Evolutionary conservation across 2,797 vertebrate genomes (phyloP).

Genomic region (Crocodylus rhombifer): DNA sequence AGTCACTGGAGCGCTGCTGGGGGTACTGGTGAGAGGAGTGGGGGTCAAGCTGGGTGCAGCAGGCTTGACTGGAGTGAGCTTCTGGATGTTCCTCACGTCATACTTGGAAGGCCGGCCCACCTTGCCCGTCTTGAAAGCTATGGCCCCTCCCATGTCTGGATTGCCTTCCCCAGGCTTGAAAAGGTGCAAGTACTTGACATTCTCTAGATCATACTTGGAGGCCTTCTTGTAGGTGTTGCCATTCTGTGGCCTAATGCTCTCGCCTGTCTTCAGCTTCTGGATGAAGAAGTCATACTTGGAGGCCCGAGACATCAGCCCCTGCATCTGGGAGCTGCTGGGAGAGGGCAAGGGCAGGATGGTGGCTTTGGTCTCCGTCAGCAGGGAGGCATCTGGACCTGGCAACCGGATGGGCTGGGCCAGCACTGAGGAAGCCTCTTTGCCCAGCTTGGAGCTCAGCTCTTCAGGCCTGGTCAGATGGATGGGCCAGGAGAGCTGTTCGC

Average conservation of each 20-base stretch:
- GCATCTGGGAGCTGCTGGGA: slow-evolving; percentile 89
- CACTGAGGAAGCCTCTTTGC: slow-evolving; percentile 81
- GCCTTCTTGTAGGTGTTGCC: slow-evolving; percentile 95
- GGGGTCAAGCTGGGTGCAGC: slow-evolving; percentile 88
- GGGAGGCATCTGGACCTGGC: slow-evolving; percentile 81
- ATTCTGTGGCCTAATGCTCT: slow-evolving; percentile 93
- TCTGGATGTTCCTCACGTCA: slow-evolving; percentile 95
- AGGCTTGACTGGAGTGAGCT: slow-evolving; percentile 91
- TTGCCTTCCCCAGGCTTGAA: slow-evolving; percentile 98
- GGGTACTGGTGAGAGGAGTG: slow-evolving; percentile 83
- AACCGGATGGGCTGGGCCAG: slow-evolving; percentile 83
- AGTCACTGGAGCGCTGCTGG: slow-evolving; percentile 82
- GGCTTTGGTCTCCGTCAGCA: slow-evolving; percentile 93
- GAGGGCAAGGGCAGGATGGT: slow-evolving; percentile 86
- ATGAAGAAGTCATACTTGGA: slow-evolving; percentile 99
- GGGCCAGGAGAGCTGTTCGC: slow-evolving; percentile 94
- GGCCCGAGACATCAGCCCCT: slow-evolving; percentile 90
- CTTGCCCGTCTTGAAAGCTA: slow-evolving; percentile 98
- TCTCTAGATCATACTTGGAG: slow-evolving; percentile 98
- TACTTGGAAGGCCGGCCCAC: slow-evolving; percentile 98
- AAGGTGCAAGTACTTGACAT: slow-evolving; percentile 97
- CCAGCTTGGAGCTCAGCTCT: slow-evolving; percentile 88
- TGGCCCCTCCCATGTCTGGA: slow-evolving; percentile 97
- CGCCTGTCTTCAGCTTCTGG: slow-evolving; percentile 96
- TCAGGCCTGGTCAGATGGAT: slow-evolving; percentile 88